Base-by-base conservation (phyloP, 1,140 invertebrate genomes). In the Choristoneura fumiferana region DNA sequence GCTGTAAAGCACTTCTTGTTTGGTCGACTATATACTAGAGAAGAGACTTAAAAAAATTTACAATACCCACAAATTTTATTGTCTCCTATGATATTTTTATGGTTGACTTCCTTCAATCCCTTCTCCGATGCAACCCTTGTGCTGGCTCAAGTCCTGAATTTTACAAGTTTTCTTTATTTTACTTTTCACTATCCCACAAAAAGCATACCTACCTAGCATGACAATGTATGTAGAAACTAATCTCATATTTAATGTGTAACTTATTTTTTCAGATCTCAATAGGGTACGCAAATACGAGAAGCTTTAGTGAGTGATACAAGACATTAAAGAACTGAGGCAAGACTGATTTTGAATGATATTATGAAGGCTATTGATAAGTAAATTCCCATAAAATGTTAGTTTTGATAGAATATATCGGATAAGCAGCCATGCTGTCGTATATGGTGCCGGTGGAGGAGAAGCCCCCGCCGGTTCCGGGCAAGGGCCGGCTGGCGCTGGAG, bases 381-480 rank as follows among this genome's bases (percentile, higher is more conserved):
- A 8, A 6, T 9, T 5, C 8, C 13, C 15, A 15, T 37, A 14
- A 36, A 35, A 54, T 54, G 52, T 54, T 34, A 54, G 13, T 65
- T 67, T 38, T 63, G 12, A 64, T 52, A 62, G 43, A 58, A 65
- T 52, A 35, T 33, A 61, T 12, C 29, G 17, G 57, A 40, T 63
- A 69, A 76, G 49, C 73, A 81, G 75, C 75, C 63, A 93, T 93
- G 92, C 82, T 93, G 78, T 93, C 92, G 34, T 93, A 93, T 73
- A 92, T 93, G 91, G 87, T 93, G 65, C 92, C 92, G 14, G 90
- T 92, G 56, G 92, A 92, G 61, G 92, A 93, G 67, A 93, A 93
- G 74, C 92, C 92, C 13, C 91, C 91, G 9, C 90, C 90, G 59
- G 91, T 78, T 40, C 91, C 91, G 8, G 85, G 74, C 6, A 91